Evolutionary conservation across 2,113 vertebrate species (phyloP), one percentile per base, ranked within the genome.

Genomic region (Mirza zaza): DNA sequence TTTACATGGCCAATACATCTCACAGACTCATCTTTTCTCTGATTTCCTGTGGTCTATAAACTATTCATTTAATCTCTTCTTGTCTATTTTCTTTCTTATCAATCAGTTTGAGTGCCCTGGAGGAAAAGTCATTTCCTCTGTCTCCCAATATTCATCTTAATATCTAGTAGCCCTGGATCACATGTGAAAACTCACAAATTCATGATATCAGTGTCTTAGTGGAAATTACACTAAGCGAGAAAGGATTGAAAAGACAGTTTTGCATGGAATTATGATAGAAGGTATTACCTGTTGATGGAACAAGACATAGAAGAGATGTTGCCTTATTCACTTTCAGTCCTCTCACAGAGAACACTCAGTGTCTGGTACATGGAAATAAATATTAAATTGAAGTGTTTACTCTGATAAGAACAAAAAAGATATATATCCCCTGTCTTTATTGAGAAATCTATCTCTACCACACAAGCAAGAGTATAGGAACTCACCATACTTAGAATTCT

Each of bases 321-420:
- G 11, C 77, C 14, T 27, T 73, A 17, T 3, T 71, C n/a, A 82
- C 81, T 90, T 94, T 75, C 23, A 65, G 42, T 0, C 1, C 42
- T 50, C 13, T 57, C 4, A 34, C 2, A 75, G 7, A 77, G 27
- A 9, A 76, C 25, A 59, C 8, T 61, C 27, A n/a, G 25, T 39
- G 25, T 1, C 21, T 82, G 79, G 15, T 6, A 36, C 23, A 65
- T 57, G 42, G 29, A n/a, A 63, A 91, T 63, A 91, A 50, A 61
- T 32, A 15, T 32, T 73, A 85, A 86, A 36, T 57, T 84, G 32
- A 92, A 91, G 68, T 89, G 0, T 45, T 93, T 63, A 73, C 63
- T 67, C 79, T 96, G 57, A 91, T 97, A 96, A 92, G 92, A 98
- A 97, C 81, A 97, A 87, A 96, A 73, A 94, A 84, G 1, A 39